Conservation (phyloP, 2,797 vertebrate genomes). For the Prunella strophiata region DNA sequence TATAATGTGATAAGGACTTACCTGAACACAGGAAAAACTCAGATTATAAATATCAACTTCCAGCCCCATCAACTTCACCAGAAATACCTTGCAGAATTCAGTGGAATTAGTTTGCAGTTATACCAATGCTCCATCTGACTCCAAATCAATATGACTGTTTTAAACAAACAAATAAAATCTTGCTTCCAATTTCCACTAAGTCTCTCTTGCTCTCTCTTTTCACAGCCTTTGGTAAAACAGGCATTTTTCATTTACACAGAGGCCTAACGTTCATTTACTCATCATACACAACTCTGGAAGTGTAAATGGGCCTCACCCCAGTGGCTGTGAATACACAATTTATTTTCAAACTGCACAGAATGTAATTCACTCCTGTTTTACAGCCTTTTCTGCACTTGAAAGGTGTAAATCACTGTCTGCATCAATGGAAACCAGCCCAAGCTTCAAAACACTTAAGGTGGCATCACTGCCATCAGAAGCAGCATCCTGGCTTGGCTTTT, state of each 20-base stretch:
- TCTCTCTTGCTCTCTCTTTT: not conserved
- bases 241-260: slow-evolving; percentile 56
- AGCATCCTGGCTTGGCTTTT: not conserved
- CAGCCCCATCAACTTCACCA: not conserved
- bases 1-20: not conserved
- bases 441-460: not conserved
- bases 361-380: slow-evolving; percentile 51
- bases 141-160: slow-evolving; percentile 1
- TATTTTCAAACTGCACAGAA: slow-evolving; percentile 49
- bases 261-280: slow-evolving; percentile 44
- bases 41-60: not conserved
- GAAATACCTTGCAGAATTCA: not conserved
- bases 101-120: slow-evolving; percentile 18
- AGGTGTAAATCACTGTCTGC: slow-evolving; percentile 34
- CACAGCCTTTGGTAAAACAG: slow-evolving; percentile 14
- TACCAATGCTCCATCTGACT: not conserved
- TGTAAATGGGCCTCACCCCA: slow-evolving; percentile 47
- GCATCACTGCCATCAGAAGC: not conserved
- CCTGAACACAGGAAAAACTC: not conserved
- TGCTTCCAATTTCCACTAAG: slow-evolving; percentile 12
- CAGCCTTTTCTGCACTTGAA: slow-evolving; percentile 18
- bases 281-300: slow-evolving; percentile 32
- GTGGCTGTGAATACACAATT: slow-evolving; percentile 30
- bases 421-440: not conserved
- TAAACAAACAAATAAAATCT: slow-evolving; percentile 43